Percentiles rank a stretch among this genome's conserved stretches.
phyloP scores from a whole-genome alignment of 2,888 invertebrate species.

The Drosophila limbata region DNA sequence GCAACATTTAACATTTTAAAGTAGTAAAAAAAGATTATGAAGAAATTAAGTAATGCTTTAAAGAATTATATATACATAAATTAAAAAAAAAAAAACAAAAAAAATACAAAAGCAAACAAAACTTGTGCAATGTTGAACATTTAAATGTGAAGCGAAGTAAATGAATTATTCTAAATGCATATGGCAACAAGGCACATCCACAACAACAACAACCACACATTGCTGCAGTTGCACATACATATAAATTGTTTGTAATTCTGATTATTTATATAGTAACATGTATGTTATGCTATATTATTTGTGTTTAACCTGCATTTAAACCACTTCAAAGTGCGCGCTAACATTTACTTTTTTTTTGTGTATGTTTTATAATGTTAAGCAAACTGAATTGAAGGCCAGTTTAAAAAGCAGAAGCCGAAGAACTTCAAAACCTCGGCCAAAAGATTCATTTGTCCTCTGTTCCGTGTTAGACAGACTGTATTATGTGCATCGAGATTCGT shows the following conservation, averaged over 20 bases:
- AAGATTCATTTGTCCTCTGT: slow-evolving; percentile 17
- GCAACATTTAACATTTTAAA: slow-evolving; percentile 78
- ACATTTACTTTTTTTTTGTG: slow-evolving; percentile 14
- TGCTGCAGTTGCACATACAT: slow-evolving; percentile 67
- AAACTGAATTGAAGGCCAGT: slow-evolving; percentile 55
- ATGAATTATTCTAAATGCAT: slow-evolving; percentile 44
- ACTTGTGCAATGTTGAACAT: slow-evolving; percentile 79
- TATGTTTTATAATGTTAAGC: slow-evolving; percentile 59
- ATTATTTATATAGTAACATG: slow-evolving; percentile 48
- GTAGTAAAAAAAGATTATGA: slow-evolving; percentile 51
- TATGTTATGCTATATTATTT: slow-evolving; percentile 69
- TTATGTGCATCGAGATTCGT: slow-evolving; percentile 32
- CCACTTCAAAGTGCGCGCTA: slow-evolving; percentile 49
- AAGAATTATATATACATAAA: slow-evolving; percentile 52
- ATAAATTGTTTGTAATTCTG: slow-evolving; percentile 45
- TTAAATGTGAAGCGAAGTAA: slow-evolving; percentile 54
- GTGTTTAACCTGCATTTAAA: slow-evolving; percentile 72
- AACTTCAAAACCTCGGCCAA: slow-evolving; percentile 17
- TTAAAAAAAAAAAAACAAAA: slow-evolving; percentile 28
- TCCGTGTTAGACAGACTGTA: slow-evolving; percentile 24
- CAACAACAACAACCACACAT: slow-evolving; percentile 35
- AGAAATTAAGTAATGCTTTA: slow-evolving; percentile 67
- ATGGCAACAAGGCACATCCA: slow-evolving; percentile 26
- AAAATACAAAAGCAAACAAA: slow-evolving; percentile 48
- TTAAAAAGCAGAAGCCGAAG: not conserved